Percentiles rank a stretch among this genome's conserved stretches.
phyloP scores from a whole-genome alignment of 2,113 vertebrate genomes.

The Hymenochirus boettgeri region DNA sequence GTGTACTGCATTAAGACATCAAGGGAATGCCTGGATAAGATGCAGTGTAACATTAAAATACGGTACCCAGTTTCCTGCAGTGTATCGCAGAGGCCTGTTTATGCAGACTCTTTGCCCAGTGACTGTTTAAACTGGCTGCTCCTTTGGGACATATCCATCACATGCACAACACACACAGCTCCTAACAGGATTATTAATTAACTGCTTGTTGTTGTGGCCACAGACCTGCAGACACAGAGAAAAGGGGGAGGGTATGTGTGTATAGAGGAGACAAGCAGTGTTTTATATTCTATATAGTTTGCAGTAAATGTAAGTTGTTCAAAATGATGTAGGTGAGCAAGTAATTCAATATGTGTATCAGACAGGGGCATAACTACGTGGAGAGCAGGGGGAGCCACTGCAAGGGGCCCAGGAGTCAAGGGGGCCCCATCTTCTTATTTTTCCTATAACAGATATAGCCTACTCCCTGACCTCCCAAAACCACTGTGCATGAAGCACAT shows the following conservation, averaged over 20 bases:
- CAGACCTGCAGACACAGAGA: slow-evolving; percentile 37
- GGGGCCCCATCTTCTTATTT: too few relatives aligned
- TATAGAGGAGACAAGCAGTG: background rate
- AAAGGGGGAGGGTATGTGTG: slow-evolving; percentile 13
- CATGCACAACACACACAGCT: slow-evolving; percentile 19
- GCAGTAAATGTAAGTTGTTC: slow-evolving; percentile 8
- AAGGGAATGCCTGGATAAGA: background rate
- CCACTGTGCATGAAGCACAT: too few relatives aligned
- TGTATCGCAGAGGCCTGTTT: slow-evolving; percentile 11
- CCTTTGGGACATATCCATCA: slow-evolving; percentile 29
- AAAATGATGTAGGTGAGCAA: too few relatives aligned
- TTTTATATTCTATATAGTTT: background rate
- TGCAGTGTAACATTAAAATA: slow-evolving; percentile 8
- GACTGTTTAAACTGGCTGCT: slow-evolving; percentile 31
- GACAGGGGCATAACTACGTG: too few relatives aligned
- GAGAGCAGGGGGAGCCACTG: too few relatives aligned
- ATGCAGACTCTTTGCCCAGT: slow-evolving; percentile 14
- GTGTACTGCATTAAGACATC: slow-evolving; percentile 14
- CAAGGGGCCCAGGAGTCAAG: too few relatives aligned
- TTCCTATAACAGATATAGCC: too few relatives aligned
- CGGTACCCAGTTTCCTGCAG: background rate
- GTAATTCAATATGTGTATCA: too few relatives aligned
- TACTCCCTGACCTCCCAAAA: too few relatives aligned
- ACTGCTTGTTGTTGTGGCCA: slow-evolving; percentile 35
- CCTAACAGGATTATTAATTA: slow-evolving; percentile 39